A percentile compares a stretch with the other conserved stretches of the same genome.
These are phyloP conservation scores for Leptogaster cylindrica DNA, from an alignment of 2,888 invertebrate genomes.

Conservation along the genomic window DNA sequence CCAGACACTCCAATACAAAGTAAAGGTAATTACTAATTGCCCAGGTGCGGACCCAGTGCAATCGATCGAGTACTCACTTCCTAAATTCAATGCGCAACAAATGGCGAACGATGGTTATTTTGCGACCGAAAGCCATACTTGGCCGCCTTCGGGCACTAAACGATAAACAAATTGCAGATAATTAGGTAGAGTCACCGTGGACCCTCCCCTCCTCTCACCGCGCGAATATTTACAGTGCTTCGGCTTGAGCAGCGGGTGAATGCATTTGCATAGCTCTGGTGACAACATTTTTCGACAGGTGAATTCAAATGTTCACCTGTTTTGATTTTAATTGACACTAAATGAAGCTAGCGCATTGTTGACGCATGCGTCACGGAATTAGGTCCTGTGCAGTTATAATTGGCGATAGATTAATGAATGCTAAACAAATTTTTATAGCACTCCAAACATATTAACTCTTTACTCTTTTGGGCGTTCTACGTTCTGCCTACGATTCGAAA, in stretches of 20 bases:
- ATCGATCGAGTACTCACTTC: constrained; percentile 7
- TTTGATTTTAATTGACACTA: no score
- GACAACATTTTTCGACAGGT: constrained; percentile 27
- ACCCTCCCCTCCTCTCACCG: not conserved
- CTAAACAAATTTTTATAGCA: no score
- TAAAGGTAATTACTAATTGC: no score
- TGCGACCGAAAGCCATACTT: constrained; percentile 8
- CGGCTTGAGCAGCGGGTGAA: not conserved
- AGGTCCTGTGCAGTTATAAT: no score
- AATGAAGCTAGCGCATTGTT: no score
- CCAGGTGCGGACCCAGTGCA: constrained; percentile 11
- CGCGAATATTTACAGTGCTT: not conserved
- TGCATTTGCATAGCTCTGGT: not conserved
- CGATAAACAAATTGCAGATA: constrained; percentile 37
- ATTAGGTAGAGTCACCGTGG: constrained; percentile 15
- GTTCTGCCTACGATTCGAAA: no score
- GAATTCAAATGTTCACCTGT: no score
- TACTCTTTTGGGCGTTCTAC: no score
- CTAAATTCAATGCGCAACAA: constrained; percentile 31
- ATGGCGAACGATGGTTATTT: constrained; percentile 13
- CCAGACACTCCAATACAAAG: no score
- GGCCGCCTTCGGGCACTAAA: constrained; percentile 14
- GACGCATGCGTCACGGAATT: no score
- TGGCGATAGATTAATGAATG: no score
- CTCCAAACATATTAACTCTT: no score